Evolutionary conservation across 2,113 vertebrate species (phyloP).

Genomic region (Acanthisitta chloris): DNA sequence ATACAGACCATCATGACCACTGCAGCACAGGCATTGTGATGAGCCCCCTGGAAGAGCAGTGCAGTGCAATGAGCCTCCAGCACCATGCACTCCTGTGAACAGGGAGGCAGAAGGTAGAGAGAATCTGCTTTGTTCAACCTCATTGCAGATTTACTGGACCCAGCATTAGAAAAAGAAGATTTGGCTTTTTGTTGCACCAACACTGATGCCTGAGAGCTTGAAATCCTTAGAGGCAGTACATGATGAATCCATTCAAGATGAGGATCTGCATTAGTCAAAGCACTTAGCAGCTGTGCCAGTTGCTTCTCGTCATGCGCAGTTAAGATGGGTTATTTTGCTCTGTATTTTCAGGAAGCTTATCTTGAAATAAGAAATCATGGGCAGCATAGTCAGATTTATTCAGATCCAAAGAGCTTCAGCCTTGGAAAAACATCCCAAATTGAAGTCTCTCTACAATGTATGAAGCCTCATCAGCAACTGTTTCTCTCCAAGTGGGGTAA

Average conservation of each 20-base stretch:
- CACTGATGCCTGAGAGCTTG: not conserved
- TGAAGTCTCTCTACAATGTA: not conserved
- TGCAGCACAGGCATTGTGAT: not conserved
- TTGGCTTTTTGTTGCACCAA: not conserved
- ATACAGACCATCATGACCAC: accelerated
- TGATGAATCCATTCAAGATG: not conserved
- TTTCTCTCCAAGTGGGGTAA: not conserved
- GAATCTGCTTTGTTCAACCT: not conserved
- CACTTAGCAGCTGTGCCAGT: not conserved
- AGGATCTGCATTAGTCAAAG: not conserved
- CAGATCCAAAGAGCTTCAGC: not conserved
- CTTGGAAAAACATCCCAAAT: not conserved
- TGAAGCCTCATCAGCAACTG: not conserved
- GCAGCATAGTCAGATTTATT: not conserved
- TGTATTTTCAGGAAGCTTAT: not conserved
- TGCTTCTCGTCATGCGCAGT: not conserved
- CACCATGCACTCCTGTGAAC: not conserved
- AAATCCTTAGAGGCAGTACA: not conserved
- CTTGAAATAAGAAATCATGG: not conserved
- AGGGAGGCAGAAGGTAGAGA: not conserved
- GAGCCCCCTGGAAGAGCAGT: not conserved
- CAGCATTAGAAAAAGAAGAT: not conserved
- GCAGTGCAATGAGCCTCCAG: not conserved
- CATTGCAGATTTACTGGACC: accelerated
- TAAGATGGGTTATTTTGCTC: not conserved